These are phyloP conservation scores for Panopea generosa DNA, from an alignment of 2,888 invertebrate species.

Conservation along the genomic window DNA sequence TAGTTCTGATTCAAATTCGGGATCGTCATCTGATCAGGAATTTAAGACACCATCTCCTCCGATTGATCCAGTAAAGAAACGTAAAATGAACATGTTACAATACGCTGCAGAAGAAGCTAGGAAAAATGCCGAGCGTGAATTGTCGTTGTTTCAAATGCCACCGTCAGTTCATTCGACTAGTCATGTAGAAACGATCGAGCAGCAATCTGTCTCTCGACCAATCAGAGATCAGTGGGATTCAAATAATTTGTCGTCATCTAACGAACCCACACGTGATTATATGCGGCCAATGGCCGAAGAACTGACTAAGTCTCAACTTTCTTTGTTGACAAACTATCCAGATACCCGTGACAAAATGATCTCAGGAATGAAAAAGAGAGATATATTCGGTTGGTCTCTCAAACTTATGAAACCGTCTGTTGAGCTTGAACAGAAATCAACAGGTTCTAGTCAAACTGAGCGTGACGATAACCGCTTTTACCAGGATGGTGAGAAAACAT, in stretches of 20 bases:
- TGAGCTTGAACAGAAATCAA: not conserved
- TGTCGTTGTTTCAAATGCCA: not conserved
- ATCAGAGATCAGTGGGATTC: not conserved
- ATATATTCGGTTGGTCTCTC: slow-evolving; percentile 62
- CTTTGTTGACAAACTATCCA: slow-evolving; percentile 5
- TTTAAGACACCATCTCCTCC: slow-evolving; percentile 41
- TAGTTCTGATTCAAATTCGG: slow-evolving; percentile 38
- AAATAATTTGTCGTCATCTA: not conserved
- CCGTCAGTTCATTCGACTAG: not conserved
- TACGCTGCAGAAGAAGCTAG: not conserved
- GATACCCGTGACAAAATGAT: slow-evolving; percentile 54
- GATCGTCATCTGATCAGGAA: slow-evolving; percentile 55
- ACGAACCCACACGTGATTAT: not conserved
- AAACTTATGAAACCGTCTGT: slow-evolving; percentile 40
- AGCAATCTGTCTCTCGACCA: not conserved
- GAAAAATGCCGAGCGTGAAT: not conserved
- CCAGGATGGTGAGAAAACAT: slow-evolving; percentile 59
- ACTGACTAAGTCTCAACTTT: slow-evolving; percentile 8
- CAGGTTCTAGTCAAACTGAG: slow-evolving; percentile 4
- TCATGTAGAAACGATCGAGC: not conserved
- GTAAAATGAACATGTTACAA: slow-evolving; percentile 41
- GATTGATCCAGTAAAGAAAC: slow-evolving; percentile 51
- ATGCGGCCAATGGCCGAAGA: slow-evolving; percentile 3
- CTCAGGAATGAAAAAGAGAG: slow-evolving; percentile 55
- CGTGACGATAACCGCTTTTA: slow-evolving; percentile 32